Conservation (phyloP, 2,888 invertebrate genomes). For the Antitype chi region DNA sequence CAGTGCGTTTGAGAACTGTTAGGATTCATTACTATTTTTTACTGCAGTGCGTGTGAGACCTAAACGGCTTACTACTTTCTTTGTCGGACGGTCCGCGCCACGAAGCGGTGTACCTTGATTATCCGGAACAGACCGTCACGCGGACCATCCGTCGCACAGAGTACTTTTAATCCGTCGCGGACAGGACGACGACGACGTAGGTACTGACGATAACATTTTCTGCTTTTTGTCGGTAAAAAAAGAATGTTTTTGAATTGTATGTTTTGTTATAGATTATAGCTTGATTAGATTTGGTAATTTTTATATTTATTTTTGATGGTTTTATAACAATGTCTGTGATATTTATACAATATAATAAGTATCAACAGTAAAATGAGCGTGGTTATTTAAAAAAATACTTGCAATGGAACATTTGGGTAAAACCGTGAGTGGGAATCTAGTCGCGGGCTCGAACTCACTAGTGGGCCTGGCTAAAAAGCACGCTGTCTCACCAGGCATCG, state of each 20-base stretch:
- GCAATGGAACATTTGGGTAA: neutral
- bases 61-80: neutral
- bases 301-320: neutral
- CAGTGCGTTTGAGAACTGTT: neutral
- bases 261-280: no score
- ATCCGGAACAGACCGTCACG: neutral
- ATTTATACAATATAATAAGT: neutral
- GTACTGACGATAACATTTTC: neutral
- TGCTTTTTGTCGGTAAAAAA: neutral
- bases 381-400: constrained; percentile 5
- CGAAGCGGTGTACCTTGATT: neutral
- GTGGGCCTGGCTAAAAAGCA: no score
- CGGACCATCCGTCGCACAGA: neutral
- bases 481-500: no score
- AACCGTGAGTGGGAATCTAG: no score
- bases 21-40: neutral
- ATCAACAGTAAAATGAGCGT: neutral
- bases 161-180: neutral
- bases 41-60: neutral
- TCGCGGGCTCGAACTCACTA: no score
- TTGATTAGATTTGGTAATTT: neutral
- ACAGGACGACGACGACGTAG: neutral
- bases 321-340: constrained; percentile 8
- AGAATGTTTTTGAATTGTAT: neutral
- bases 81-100: neutral